Evolutionary conservation across 2,113 vertebrate species (phyloP), one percentile per base, ranked within the genome.

Genomic region (Engraulis encrasicolus): DNA sequence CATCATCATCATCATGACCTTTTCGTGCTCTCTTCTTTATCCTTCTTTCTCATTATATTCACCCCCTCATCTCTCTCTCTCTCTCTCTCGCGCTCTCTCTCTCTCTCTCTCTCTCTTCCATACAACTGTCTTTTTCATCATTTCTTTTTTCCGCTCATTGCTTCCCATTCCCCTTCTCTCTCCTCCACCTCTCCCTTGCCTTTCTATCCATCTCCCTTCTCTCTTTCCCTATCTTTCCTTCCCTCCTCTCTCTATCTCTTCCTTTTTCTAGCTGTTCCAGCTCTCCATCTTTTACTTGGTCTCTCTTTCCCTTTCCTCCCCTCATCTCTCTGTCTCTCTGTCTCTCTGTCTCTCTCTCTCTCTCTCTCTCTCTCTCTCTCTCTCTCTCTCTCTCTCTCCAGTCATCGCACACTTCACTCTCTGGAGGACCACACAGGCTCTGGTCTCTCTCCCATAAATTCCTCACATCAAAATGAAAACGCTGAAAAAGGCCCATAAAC

Each of bases 391-490:
- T 54, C 50, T 19, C 50, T 19, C 54, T 58, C 19, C 54, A 20
- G 19, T 58, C 54, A 1, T n/a, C 20, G 6, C 23, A 11, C 27
- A n/a, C 58, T 66, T 23, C 58, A 27, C 58, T 66, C 58, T 11
- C 58, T 66, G 58, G n/a, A n/a, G n/a, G 58, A 66, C 58, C 58
- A 66, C 58, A 66, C 58, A 66, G 23, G 6, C 12, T 66, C 6
- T 31, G 9, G 7, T 81, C 78, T 66, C 77, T 48, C 38, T 77
- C 74, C 71, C 71, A 80, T 37, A 81, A 23, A 18, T 66, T 81
- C 58, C 20, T 81, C 83, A 81, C 79, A 84, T 84, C 81, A 84
- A 84, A 81, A 84, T 77, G 83, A 84, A 84, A 84, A 36, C 79
- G 54, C 71, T 66, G 31, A 61, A 84, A 80, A 84, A 77, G 17